Base-by-base conservation (phyloP, 2,797 vertebrate species). In the Falco novaeseelandiae region DNA sequence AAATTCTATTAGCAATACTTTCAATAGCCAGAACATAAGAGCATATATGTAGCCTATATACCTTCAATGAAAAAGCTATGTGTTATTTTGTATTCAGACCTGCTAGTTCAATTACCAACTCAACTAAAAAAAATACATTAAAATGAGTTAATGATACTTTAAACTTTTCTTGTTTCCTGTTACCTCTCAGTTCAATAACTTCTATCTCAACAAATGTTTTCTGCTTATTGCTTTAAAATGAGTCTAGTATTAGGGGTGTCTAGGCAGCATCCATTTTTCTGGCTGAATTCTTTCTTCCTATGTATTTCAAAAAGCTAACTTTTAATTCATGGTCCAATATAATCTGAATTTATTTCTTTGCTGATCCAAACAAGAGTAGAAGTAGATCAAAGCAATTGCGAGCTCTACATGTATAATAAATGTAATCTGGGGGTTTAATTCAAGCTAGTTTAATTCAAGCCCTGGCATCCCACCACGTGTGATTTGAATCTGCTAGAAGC, bases 1-100 rank as follows among this genome's bases (percentile, higher is more conserved):
- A 94, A 96, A 89, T 95, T 87, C 61, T 92, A 92, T 92, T 93
- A 96, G 18, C 77, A 87, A 40, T 76, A 52, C 10, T 92, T 95
- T 54, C 87, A 94, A 36, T 74, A 81, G 51, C 18, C 88, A 61
- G 42, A 89, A 78, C 21, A 18, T 54, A 59, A 83, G 7, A 62
- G 1, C 0, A 2, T 49, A 42, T 6, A 3, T 38, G 48, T 49
- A 93, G 42, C 30, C 59, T 70, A 61, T 46, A 58, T 22, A 80
- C 77, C 52, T 80, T 89, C 78, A 92, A 0, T 54, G 83, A 83
- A 85, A 96, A 34, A 85, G 34, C 25, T 83, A 40, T 40, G 67
- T 34, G 25, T 74, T 89, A 83, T 80, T 92, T 77, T 77, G 13
- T 70, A 77, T 83, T 94, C 67, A 78, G 40, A 23, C 26, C n/a